Base-by-base conservation (phyloP, 2,888 invertebrate genomes). In the Nipponacmea schrenckii region DNA sequence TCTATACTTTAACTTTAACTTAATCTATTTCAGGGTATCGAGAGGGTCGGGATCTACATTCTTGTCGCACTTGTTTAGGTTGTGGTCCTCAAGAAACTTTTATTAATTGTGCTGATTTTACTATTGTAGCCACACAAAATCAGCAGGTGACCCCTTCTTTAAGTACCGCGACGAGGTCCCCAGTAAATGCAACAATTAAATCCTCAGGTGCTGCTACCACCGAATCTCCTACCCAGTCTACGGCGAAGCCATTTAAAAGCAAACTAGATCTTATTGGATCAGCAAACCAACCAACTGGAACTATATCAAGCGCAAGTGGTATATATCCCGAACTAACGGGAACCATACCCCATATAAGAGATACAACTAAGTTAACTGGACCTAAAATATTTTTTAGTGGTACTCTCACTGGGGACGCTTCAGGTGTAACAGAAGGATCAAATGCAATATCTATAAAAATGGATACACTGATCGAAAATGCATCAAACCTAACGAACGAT, bases 51-150 rank as follows among this genome's bases (percentile, higher is more conserved):
- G 77, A 79, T 31, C 71, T 74, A 10, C 62, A 48, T 14, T 72
- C 74, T 4, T 75, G 77, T 24, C 64, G 70, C 17, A 20, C 14
- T 20, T 80, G 80, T 20, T 62, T 79, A 2, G 82, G 82, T 8
- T 62, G 71, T 15, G 82, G 81, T 0, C 75, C 73, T 0, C 82
- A 81, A 64, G 79, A 80, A 27, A 77, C 78, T 26, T 82, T 74
- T 68, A 75, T 76, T 62, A 82, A 82, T 74, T 82, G 82, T 68
- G 82, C 82, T 0, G 81, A 82, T 67, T 77, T 82, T 3, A 20
- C 50, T 17, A 20, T 50, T 20, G n/a, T 17, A 7, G 20, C 20
- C n/a, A 31, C 31, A 31, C 2, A 31, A 5, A 2, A 31, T 31
- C 31, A 5, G 31, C 31, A 31, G 31, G 5, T 31, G 31, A 31